A percentile compares a stretch with the other conserved stretches of the same genome.
Evolutionary conservation across 2,113 vertebrate genomes (phyloP).

Genomic region (Siniperca chuatsi): DNA sequence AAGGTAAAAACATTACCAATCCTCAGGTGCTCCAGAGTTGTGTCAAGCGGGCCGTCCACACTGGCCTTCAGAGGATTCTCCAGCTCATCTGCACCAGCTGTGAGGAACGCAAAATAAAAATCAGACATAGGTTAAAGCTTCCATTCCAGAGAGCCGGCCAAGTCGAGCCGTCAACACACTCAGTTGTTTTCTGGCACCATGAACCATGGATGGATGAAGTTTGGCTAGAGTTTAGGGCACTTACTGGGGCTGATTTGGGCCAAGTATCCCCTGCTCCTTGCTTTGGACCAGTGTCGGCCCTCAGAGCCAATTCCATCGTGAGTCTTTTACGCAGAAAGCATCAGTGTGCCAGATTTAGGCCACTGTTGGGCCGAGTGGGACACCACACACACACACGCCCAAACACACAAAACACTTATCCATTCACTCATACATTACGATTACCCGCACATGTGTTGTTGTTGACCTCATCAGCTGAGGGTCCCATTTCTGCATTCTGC

Average conservation of each 20-base stretch:
- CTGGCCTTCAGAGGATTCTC: slow-evolving; percentile 87
- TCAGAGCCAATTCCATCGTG: too few relatives aligned
- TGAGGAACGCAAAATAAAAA: background rate
- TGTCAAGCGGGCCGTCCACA: slow-evolving; percentile 83
- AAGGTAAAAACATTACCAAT: slow-evolving; percentile 95
- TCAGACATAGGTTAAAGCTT: background rate
- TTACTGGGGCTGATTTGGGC: background rate
- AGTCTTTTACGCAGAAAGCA: background rate
- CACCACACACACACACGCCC: background rate
- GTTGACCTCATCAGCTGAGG: slow-evolving; percentile 96
- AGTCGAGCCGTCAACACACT: background rate
- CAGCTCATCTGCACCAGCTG: slow-evolving; percentile 86
- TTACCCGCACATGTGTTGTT: slow-evolving; percentile 95
- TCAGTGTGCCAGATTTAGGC: background rate
- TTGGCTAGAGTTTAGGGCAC: background rate
- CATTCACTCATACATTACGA: slow-evolving; percentile 39
- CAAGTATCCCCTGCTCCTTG: background rate
- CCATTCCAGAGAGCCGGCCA: background rate
- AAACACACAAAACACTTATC: background rate
- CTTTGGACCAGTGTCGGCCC: background rate
- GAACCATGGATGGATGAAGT: background rate
- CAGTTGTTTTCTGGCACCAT: background rate
- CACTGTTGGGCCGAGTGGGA: background rate
- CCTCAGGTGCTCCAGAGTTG: slow-evolving; percentile 88
- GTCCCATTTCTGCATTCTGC: slow-evolving; percentile 87